A percentile compares a stretch with the other conserved stretches of the same genome.
phyloP scores from a whole-genome alignment of 1,140 invertebrate genomes.

The Kradibia gibbosae region DNA sequence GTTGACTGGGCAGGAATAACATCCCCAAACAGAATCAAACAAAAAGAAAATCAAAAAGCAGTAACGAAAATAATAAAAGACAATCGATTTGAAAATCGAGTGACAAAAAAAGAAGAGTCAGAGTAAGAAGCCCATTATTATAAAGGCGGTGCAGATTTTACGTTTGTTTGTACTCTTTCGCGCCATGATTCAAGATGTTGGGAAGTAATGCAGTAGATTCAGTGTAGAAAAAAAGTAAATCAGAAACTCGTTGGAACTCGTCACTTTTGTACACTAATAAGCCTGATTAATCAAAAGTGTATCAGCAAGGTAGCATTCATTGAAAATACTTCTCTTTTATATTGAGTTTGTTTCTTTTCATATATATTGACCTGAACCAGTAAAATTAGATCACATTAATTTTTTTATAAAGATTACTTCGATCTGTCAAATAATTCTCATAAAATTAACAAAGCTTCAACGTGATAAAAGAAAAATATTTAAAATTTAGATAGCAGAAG shows the following conservation, averaged over 20 bases:
- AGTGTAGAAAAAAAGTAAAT: neutral
- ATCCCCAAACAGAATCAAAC: slow-evolving; percentile 6
- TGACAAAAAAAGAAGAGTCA: neutral
- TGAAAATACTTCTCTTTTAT: neutral
- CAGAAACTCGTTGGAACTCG: too few species aligned
- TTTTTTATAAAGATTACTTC: slow-evolving; percentile 1
- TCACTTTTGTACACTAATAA: too few species aligned
- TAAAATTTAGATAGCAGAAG: too few species aligned
- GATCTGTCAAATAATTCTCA: neutral
- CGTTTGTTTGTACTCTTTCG: slow-evolving; percentile 15
- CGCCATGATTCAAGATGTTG: slow-evolving; percentile 21
- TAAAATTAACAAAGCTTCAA: too few species aligned
- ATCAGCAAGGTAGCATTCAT: too few species aligned
- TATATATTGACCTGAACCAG: neutral
- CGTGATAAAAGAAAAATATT: too few species aligned
- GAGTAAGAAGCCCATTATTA: slow-evolving; percentile 31
- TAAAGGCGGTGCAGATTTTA: slow-evolving; percentile 19
- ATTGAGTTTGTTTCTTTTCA: neutral
- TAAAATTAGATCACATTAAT: neutral
- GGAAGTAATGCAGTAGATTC: slow-evolving; percentile 10
- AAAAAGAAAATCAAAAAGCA: slow-evolving; percentile 21
- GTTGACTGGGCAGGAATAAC: slow-evolving; percentile 33
- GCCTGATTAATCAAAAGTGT: too few species aligned
- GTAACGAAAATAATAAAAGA: neutral
- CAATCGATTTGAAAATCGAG: neutral